phyloP scores from a whole-genome alignment of 2,113 vertebrate species.

The Parotia lawesii region DNA sequence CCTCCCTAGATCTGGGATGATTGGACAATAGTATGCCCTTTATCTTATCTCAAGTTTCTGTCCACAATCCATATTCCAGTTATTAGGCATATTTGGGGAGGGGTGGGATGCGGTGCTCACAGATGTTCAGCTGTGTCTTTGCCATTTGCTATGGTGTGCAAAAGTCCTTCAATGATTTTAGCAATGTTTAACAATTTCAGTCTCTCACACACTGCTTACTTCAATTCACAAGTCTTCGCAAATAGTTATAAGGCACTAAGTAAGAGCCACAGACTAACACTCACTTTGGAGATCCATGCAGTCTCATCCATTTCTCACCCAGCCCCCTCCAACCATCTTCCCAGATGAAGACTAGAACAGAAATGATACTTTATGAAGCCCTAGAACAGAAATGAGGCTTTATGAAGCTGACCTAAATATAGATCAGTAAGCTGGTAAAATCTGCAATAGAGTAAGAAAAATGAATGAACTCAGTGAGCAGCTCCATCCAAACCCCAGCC shows the following conservation, averaged over 20 bases:
- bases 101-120: not conserved
- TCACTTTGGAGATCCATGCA: not conserved
- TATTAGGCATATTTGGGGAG: not conserved
- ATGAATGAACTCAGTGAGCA: not conserved
- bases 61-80: not conserved
- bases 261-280: not conserved
- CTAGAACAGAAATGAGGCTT: not conserved
- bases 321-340: not conserved
- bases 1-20: fast-evolving
- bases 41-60: not conserved
- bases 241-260: not conserved
- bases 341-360: not conserved
- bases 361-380: not conserved
- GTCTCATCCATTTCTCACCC: not conserved
- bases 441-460: not conserved
- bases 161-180: not conserved
- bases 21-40: fast-evolving
- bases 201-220: not conserved
- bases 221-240: not conserved
- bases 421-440: not conserved
- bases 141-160: not conserved
- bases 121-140: not conserved
- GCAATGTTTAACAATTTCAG: not conserved
- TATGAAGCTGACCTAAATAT: constrained; percentile 2
- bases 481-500: not conserved